Percentiles rank a stretch among this genome's conserved stretches.
These are phyloP conservation scores for Holothuria glaberrima DNA, from an alignment of 35 echinoderm and acorn worm species.

Conservation along the genomic window DNA sequence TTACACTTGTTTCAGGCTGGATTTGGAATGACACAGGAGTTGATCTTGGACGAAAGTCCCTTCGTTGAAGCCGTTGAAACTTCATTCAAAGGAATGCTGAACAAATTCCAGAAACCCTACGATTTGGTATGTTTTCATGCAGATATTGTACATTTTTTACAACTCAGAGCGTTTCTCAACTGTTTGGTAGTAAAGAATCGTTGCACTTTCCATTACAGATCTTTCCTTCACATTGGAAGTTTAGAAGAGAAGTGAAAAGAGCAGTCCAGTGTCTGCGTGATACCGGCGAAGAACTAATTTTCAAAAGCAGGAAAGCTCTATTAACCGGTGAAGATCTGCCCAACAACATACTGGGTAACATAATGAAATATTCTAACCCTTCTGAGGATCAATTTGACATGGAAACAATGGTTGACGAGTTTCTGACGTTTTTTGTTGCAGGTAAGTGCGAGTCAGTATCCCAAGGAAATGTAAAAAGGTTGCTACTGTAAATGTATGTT, in stretches of 20 bases:
- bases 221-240: slow-evolving; percentile 9
- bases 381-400: slow-evolving; percentile 30
- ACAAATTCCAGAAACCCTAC: neutral
- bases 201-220: neutral
- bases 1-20: slow-evolving; percentile 22
- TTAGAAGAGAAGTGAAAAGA: neutral
- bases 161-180: neutral
- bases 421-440: slow-evolving; percentile 65
- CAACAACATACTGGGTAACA: slow-evolving; percentile 9
- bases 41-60: no score
- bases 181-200: neutral
- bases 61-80: neutral
- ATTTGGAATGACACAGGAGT: no score
- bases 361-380: slow-evolving; percentile 9
- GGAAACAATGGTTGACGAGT: slow-evolving; percentile 67
- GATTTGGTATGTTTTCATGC: neutral
- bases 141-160: neutral
- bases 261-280: slow-evolving; percentile 13
- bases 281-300: slow-evolving; percentile 13
- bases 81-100: neutral
- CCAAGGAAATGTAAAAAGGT: no score
- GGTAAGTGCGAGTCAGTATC: neutral
- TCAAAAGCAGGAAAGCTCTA: neutral
- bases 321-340: neutral
- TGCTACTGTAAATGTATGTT: no score